Conservation (phyloP, 2,797 vertebrate genomes). For the Danio jaintianensis region DNA sequence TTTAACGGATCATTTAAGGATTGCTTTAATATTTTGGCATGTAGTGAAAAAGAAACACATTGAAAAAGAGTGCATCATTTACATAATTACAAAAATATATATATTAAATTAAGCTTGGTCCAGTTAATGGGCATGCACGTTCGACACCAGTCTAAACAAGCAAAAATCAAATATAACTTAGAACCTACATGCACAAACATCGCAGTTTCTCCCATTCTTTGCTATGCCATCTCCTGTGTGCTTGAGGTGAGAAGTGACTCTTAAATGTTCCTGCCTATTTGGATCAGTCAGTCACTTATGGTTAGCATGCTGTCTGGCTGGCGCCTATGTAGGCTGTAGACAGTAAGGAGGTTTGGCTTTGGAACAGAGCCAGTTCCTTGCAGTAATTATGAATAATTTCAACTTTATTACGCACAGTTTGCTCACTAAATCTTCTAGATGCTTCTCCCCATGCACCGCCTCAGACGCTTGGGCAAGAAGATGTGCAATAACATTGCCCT, state of each 20-base stretch:
- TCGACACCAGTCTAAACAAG: background rate
- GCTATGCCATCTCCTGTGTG: background rate
- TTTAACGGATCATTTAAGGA: too few species aligned
- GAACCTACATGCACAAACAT: background rate
- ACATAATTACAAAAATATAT: too few species aligned
- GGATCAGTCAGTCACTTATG: constrained; percentile 4
- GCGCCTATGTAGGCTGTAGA: constrained; percentile 19
- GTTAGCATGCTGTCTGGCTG: constrained; percentile 15
- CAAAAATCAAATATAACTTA: background rate
- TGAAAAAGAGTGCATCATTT: too few species aligned
- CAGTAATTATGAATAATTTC: constrained; percentile 49
- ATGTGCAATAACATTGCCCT: constrained; percentile 48
- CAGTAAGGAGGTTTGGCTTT: constrained; percentile 14
- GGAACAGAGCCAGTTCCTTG: constrained; percentile 33
- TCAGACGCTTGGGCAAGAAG: constrained; percentile 41
- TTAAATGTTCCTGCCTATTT: background rate
- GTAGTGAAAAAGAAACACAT: too few species aligned
- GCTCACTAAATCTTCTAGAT: constrained; percentile 44
- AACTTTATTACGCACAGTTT: constrained; percentile 44
- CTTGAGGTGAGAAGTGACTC: background rate
- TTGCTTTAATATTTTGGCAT: too few species aligned
- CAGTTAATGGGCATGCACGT: background rate
- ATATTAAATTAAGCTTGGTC: too few species aligned
- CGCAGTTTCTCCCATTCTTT: background rate
- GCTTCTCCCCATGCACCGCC: constrained; percentile 45